Conservation (phyloP, 2,888 invertebrate genomes). For the Laspeyria flexula region DNA sequence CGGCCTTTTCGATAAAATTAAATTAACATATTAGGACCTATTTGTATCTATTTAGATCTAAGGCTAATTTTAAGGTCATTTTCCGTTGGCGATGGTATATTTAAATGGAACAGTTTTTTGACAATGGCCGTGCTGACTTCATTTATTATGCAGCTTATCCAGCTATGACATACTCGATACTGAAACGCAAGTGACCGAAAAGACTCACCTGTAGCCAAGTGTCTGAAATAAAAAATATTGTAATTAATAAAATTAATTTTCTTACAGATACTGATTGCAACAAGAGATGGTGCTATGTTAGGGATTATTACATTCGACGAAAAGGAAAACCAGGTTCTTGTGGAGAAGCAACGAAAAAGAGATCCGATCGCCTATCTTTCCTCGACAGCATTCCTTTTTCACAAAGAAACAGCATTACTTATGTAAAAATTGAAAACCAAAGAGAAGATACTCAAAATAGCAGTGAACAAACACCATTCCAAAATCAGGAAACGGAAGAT, state of each 20-base stretch:
- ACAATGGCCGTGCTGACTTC: slow-evolving; percentile 26
- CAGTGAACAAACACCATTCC: background rate
- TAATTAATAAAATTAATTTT: slow-evolving; percentile 14
- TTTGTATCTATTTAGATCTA: no score
- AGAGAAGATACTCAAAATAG: background rate
- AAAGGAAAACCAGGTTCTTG: slow-evolving; percentile 47
- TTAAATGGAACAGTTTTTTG: slow-evolving; percentile 13
- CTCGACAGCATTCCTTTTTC: slow-evolving; percentile 32
- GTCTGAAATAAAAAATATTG: slow-evolving; percentile 10
- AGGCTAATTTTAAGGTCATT: slow-evolving; percentile 1
- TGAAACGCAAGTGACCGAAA: slow-evolving; percentile 38
- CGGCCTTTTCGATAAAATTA: no score
- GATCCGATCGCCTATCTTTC: slow-evolving; percentile 40
- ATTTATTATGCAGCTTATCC: slow-evolving; percentile 26
- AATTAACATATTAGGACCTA: no score
- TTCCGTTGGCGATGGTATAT: slow-evolving; percentile 9
- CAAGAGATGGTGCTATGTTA: slow-evolving; percentile 52
- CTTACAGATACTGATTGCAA: slow-evolving; percentile 16
- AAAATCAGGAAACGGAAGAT: background rate
- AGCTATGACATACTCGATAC: slow-evolving; percentile 35
- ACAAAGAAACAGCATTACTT: slow-evolving; percentile 23
- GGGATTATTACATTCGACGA: slow-evolving; percentile 55
- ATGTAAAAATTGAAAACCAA: slow-evolving; percentile 23
- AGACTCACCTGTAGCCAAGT: slow-evolving; percentile 24
- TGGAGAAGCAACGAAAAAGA: slow-evolving; percentile 51